Conservation (phyloP, 2,113 vertebrate species). For the Cyanistes caeruleus region DNA sequence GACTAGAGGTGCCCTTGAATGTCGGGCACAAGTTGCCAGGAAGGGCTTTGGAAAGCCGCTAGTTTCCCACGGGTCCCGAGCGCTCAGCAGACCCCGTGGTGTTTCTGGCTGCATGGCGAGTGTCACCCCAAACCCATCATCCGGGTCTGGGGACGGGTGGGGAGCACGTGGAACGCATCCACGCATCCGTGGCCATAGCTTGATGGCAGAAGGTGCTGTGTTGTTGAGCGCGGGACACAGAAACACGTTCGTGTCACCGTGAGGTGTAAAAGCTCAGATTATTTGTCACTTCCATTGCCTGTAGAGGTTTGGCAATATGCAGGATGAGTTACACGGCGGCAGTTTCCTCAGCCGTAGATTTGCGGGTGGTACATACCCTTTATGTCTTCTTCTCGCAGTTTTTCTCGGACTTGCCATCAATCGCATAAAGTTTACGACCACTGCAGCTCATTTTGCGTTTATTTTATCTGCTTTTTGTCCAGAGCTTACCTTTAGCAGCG, state of each 20-base stretch:
- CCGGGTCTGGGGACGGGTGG: background rate
- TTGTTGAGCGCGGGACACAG: background rate
- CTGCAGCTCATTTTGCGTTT: constrained; percentile 10
- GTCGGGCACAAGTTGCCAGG: background rate
- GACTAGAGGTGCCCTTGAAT: constrained; percentile 20
- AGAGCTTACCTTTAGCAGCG: background rate
- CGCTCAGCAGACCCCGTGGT: fast-evolving
- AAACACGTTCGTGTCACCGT: background rate
- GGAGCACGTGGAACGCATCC: constrained; percentile 6
- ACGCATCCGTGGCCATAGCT: constrained; percentile 64
- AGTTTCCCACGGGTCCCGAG: background rate
- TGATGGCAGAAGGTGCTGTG: background rate
- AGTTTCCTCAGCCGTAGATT: constrained; percentile 27
- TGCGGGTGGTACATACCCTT: background rate
- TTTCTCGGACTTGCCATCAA: background rate
- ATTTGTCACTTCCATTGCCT: constrained; percentile 17
- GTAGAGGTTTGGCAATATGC: background rate
- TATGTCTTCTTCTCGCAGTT: background rate
- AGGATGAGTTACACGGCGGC: background rate
- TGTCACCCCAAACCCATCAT: background rate
- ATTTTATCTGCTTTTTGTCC: constrained; percentile 59
- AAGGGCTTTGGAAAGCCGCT: background rate
- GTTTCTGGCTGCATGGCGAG: background rate
- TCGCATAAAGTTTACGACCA: constrained; percentile 35
- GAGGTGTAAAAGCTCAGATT: constrained; percentile 24